These are phyloP conservation scores for Poeciliopsis occidentalis DNA, from an alignment of 2,113 vertebrate species.

Conservation along the genomic window DNA sequence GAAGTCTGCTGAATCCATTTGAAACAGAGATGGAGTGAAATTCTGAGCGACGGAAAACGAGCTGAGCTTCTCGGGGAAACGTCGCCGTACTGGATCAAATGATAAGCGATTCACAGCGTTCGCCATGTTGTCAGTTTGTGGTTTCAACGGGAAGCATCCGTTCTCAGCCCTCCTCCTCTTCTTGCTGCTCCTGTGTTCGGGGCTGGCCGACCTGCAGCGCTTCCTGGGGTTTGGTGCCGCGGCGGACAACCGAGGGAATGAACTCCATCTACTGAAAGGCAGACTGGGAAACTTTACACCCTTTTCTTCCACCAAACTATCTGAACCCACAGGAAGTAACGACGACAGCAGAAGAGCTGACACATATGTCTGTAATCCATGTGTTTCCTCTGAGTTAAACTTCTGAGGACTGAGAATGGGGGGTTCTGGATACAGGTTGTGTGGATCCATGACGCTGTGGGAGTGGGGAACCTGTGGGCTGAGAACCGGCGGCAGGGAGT, in stretches of 20 bases:
- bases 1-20: neutral
- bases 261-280: conserved; percentile 18
- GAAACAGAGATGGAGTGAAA: neutral
- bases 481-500: conserved; percentile 64
- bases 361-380: neutral
- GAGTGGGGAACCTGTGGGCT: conserved; percentile 62
- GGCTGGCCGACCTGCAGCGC: conserved; percentile 61
- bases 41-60: conserved; percentile 13
- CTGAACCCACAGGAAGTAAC: neutral
- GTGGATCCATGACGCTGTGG: conserved; percentile 1
- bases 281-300: neutral
- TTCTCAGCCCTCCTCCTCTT: conserved; percentile 39
- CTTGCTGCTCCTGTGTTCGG: conserved; percentile 52
- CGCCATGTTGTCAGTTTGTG: neutral
- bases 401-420: conserved; percentile 65
- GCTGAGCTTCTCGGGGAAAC: neutral
- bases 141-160: neutral
- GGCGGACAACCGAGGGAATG: conserved; percentile 16
- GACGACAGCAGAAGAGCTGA: neutral
- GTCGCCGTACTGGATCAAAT: conserved; percentile 6
- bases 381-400: conserved; percentile 13
- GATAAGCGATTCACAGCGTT: neutral
- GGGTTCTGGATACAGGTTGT: conserved; percentile 48
- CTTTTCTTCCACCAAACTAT: neutral
- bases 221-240: conserved; percentile 58